Percentiles rank a stretch among this genome's conserved stretches.
phyloP scores from a whole-genome alignment of 2,113 vertebrate species.

The Stercorarius parasiticus region DNA sequence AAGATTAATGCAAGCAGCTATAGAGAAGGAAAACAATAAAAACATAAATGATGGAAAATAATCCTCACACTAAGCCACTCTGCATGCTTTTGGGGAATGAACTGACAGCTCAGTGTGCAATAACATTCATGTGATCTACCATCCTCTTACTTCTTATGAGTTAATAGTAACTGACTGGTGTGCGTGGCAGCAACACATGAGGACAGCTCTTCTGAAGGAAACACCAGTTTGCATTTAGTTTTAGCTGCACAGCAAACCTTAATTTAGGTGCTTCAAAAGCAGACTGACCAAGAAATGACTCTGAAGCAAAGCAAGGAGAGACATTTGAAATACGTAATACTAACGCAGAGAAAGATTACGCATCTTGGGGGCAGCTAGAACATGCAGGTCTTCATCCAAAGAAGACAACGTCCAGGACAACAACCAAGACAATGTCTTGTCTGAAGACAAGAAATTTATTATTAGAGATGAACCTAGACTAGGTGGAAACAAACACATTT shows the following conservation, averaged over 20 bases:
- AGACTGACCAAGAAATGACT: neutral
- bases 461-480: neutral
- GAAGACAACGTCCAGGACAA: neutral
- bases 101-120: neutral
- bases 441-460: neutral
- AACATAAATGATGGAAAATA: neutral
- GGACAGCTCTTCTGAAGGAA: neutral
- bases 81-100: neutral
- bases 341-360: fast-evolving
- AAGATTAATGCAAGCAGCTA: neutral
- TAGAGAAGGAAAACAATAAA: conserved; percentile 14
- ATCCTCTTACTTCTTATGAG: neutral
- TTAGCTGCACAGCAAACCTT: neutral
- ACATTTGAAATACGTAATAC: neutral
- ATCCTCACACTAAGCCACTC: neutral
- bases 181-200: neutral
- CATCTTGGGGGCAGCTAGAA: neutral
- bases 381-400: neutral
- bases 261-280: neutral
- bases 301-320: neutral
- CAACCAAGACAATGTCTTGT: neutral
- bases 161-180: neutral
- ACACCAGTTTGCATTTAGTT: neutral
- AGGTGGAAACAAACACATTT: neutral
- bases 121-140: neutral